These are phyloP conservation scores for Rhabdomys dilectus DNA, from an alignment of 2,113 vertebrate genomes.

Conservation along the genomic window DNA sequence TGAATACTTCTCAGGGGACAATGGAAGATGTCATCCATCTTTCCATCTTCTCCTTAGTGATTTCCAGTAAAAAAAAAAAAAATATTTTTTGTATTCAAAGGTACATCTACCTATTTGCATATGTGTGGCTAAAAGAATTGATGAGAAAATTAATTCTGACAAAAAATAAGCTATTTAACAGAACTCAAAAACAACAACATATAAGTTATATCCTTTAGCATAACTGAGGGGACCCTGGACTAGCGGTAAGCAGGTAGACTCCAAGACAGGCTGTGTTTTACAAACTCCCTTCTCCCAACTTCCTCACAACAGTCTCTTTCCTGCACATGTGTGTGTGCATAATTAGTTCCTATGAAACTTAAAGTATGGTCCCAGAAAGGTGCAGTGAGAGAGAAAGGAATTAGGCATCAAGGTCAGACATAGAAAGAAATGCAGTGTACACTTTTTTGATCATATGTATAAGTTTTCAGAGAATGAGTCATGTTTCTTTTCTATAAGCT, in stretches of 20 bases:
- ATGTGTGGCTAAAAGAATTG: neutral
- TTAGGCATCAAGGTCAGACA: neutral
- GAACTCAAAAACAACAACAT: neutral
- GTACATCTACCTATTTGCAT: neutral
- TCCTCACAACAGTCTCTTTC: neutral
- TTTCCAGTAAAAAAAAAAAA: no score
- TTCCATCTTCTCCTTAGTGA: neutral
- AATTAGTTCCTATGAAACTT: neutral
- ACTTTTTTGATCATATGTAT: neutral
- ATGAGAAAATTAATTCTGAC: neutral
- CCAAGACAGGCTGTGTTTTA: neutral
- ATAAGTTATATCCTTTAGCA: neutral
- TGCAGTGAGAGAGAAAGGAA: neutral
- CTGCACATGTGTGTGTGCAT: neutral
- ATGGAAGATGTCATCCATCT: neutral
- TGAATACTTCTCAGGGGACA: neutral
- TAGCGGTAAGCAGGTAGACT: neutral
- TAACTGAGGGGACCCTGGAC: no score
- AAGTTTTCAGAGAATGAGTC: neutral
- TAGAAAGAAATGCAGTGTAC: neutral
- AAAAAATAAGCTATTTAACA: neutral
- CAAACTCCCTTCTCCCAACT: neutral
- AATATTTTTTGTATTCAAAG: neutral
- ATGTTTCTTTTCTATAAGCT: neutral
- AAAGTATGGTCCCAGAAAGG: neutral